phyloP scores from a whole-genome alignment of 2,888 invertebrate species.

The Lysandra bellargus region DNA sequence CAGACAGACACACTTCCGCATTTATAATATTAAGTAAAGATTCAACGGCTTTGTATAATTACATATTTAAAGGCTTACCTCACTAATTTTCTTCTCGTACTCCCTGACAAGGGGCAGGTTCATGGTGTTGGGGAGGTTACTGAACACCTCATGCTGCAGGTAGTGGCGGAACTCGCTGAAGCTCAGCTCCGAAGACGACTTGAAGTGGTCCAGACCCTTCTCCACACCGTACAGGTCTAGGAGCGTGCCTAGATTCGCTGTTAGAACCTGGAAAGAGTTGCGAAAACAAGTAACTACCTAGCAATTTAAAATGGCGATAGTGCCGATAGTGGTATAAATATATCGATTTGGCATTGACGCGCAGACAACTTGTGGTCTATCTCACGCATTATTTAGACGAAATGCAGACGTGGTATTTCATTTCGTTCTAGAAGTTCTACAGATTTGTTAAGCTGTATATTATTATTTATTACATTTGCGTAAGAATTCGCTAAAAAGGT shows the following conservation, averaged over 20 bases:
- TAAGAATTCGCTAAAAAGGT: no score
- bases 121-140: conserved; percentile 82
- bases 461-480: no score
- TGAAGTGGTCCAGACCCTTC: conserved; percentile 88
- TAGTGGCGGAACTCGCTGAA: conserved; percentile 89
- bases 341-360: conserved; percentile 21
- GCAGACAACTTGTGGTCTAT: conserved; percentile 3
- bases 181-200: conserved; percentile 84
- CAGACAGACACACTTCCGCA: no score
- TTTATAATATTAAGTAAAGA: no score
- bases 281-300: background rate
- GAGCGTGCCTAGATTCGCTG: conserved; percentile 89
- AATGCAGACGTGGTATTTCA: background rate
- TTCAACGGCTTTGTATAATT: no score
- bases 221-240: conserved; percentile 89
- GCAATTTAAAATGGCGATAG: background rate
- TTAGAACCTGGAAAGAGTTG: conserved; percentile 83
- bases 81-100: conserved; percentile 85
- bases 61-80: conserved; percentile 62
- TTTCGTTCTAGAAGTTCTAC: no score
- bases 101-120: conserved; percentile 79
- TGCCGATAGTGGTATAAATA: background rate
- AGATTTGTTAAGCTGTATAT: no score
- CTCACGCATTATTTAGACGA: background rate
- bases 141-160: conserved; percentile 87